These are phyloP conservation scores for Talpa occidentalis DNA, from an alignment of 2,113 vertebrate genomes.

Conservation along the genomic window DNA sequence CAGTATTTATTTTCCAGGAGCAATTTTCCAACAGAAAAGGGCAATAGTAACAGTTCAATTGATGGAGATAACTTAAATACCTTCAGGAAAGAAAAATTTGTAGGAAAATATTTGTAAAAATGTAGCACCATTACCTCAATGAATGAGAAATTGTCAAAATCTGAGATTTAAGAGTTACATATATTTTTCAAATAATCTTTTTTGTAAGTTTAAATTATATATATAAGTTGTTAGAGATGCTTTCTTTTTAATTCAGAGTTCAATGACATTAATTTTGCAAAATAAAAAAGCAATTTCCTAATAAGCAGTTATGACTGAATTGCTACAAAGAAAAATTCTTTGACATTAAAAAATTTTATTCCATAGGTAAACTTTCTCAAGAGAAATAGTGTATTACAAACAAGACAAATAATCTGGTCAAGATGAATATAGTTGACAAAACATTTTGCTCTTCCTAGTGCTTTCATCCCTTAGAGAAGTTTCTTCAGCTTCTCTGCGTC, in stretches of 20 bases:
- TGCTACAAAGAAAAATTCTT: constrained; percentile 55
- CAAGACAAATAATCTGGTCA: constrained; percentile 24
- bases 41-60: not conserved
- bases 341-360: constrained; percentile 44
- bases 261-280: constrained; percentile 32
- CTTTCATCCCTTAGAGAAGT: not conserved
- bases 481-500: constrained; percentile 1
- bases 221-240: not conserved
- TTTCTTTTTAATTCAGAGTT: too few relatives aligned
- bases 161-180: constrained; percentile 43
- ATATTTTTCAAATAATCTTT: constrained; percentile 39
- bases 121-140: constrained; percentile 63
- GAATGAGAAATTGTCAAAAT: constrained; percentile 53
- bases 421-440: constrained; percentile 16
- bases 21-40: constrained; percentile 61
- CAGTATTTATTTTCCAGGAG: constrained; percentile 29
- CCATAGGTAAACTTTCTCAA: constrained; percentile 37
- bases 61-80: constrained; percentile 33
- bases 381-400: constrained; percentile 44
- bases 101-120: constrained; percentile 37
- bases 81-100: constrained; percentile 4
- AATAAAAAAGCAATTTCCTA: constrained; percentile 59
- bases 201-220: constrained; percentile 51
- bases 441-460: not conserved
- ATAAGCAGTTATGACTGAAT: constrained; percentile 51